Evolutionary conservation across 2,888 invertebrate genomes (phyloP).

Genomic region (Phymatocera aterrima): DNA sequence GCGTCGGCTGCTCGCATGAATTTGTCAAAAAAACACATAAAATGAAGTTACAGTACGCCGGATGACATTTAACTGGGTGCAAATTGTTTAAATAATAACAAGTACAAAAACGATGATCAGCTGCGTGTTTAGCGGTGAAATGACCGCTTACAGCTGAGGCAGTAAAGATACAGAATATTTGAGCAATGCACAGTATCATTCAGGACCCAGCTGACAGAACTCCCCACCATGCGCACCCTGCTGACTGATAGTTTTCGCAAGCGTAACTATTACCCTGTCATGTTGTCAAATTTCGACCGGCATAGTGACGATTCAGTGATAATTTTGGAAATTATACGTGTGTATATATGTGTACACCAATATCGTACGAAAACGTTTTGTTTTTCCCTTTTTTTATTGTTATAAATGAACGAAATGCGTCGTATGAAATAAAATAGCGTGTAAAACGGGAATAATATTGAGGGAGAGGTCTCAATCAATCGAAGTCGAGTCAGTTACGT

Average conservation of each 20-base stretch:
- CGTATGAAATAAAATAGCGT: too few relatives aligned
- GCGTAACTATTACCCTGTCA: neutral
- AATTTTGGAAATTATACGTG: neutral
- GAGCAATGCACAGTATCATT: neutral
- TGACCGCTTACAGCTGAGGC: neutral
- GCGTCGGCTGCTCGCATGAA: too few relatives aligned
- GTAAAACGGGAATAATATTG: too few relatives aligned
- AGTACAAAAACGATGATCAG: conserved; percentile 5
- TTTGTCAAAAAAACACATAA: too few relatives aligned
- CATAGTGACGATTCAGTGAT: conserved; percentile 13
- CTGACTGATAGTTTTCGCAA: neutral
- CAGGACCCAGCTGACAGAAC: neutral
- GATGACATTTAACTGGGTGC: too few relatives aligned
- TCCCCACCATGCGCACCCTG: neutral
- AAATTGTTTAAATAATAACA: too few relatives aligned
- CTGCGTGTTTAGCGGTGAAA: neutral
- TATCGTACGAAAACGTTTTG: conserved; percentile 12
- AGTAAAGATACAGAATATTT: neutral
- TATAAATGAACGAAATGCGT: too few relatives aligned
- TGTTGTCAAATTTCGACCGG: neutral
- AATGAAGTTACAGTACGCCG: too few relatives aligned
- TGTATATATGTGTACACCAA: conserved; percentile 14
- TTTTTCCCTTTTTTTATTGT: too few relatives aligned
- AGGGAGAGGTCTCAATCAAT: too few relatives aligned
- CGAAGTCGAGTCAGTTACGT: too few relatives aligned